A percentile compares a stretch with the other conserved stretches of the same genome.
Conservation (phyloP, 2,113 vertebrate genomes). For the Crotalus tigris region DNA sequence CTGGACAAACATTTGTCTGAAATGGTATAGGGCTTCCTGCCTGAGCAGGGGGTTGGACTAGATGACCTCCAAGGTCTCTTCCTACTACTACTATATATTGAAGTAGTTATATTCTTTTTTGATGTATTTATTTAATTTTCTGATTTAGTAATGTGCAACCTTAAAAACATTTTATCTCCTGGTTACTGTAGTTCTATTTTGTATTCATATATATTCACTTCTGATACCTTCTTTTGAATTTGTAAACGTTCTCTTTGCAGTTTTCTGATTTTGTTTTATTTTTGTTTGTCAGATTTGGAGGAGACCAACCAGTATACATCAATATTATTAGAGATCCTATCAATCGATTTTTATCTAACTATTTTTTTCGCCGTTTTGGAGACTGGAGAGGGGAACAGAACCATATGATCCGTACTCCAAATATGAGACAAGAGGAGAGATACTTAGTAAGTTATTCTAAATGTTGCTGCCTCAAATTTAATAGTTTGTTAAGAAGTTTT, state of each 20-base stretch:
- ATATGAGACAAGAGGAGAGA: slow-evolving; percentile 96
- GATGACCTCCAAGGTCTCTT: no score
- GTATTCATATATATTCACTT: neutral
- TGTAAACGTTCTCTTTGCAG: neutral
- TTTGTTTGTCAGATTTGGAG: slow-evolving; percentile 82
- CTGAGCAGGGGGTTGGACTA: no score
- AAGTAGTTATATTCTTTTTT: neutral
- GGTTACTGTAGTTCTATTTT: neutral
- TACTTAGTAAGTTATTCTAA: slow-evolving; percentile 82
- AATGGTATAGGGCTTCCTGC: no score
- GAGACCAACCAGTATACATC: slow-evolving; percentile 95
- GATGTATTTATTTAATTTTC: neutral
- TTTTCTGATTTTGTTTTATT: slow-evolving; percentile 35
- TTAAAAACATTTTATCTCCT: neutral
- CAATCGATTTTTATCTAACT: slow-evolving; percentile 95
- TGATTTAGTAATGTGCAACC: neutral
- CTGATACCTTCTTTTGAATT: neutral
- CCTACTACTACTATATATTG: neutral
- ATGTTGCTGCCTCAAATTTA: neutral
- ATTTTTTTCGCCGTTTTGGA: slow-evolving; percentile 98
- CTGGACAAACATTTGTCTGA: no score
- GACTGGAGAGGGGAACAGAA: slow-evolving; percentile 98
- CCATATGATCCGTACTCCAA: slow-evolving; percentile 95
- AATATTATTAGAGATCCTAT: slow-evolving; percentile 98
- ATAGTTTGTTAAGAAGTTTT: neutral